Evolutionary conservation across 2,113 vertebrate genomes (phyloP), one percentile per base, ranked within the genome.

Genomic region (Anoura caudifer): DNA sequence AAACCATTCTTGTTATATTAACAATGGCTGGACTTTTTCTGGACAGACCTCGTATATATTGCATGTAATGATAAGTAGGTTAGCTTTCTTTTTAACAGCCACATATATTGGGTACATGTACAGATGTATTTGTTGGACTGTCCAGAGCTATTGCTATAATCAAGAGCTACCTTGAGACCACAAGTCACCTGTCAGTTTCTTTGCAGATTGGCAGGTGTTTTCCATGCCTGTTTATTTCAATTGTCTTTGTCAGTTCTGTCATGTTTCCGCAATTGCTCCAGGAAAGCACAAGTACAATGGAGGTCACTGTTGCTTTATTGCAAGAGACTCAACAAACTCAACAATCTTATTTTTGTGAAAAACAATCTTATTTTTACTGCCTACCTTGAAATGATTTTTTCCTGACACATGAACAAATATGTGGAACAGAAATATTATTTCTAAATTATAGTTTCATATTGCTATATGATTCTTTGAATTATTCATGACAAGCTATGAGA

Each of bases 311-410:
- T 84, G 33, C 28, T 96, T 96, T 83, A 95, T 83, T 86, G n/a
- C 59, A 92, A 91, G 69, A 94, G 33, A 15, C 31, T 80, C 20
- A 88, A 36, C 16, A 17, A 43, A 15, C n/a, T 80, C 26, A 91
- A 36, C 16, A 17, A 43, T 87, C 43, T 86, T 69, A 69, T 92
- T 95, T 91, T 81, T 45, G 33, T 59, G 36, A 70, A 91, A 93
- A 97, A 94, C 80, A 83, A 94, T 76, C 67, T 95, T 56, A 75
- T 63, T 94, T 94, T 88, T 65, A 61, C 36, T 69, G 24, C 5
- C 19, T 80, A 79, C 43, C 65, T 87, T 95, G 61, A 90, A 96
- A 89, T 96, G 79, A 91, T 89, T 81, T 85, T 89, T 95, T 50
- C 20, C 87, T 84, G 50, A 87, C 43, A 83, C 17, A 63, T 76